Base-by-base conservation (phyloP, 2,888 invertebrate genomes). In the Lepidonotus clava region DNA sequence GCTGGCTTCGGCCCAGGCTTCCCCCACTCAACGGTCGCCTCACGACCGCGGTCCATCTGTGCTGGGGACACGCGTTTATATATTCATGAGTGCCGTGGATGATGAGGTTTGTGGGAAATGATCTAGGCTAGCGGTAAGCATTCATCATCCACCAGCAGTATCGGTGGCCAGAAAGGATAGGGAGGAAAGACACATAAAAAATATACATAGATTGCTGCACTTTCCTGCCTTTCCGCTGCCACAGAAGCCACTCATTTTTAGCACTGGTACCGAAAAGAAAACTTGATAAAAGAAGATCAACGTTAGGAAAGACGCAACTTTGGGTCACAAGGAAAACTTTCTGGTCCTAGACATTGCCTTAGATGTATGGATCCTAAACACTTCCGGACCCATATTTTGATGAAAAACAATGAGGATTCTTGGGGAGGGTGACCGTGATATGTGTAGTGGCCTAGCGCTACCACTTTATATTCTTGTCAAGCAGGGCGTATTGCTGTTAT, bases 21-120 rank as follows among this genome's bases (percentile, higher is more conserved):
- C 80, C 21, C 46, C 80, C 41, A 80, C 80, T 80, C 80, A 21
- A 34, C 80, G 41, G 46, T 80, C 80, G 41, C 46, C 80, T 80
- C 80, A 80, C 80, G 80, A 41, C 80, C 51, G 71, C 38, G 71
- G 71, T 71, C 71, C 71, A 71, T 71, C 71, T 71, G 71, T 71
- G 38, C 41, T 11, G 80, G 66, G 80, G 80, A 80, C 80, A 41
- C 80, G 51, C 51, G 80, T 40, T 71, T 80, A 80, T 41, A 80
- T 80, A 80, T 80, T 80, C 80, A 80, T 80, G 80, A 80, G 24
- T 5, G 18, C 14, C 32, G 41, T 1, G 51, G 80, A 71, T 71
- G 71, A 71, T 71, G 71, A 71, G 71, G 71, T 71, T 71, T 71
- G 80, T 80, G 80, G 80, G 46, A 80, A 80, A 80, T 80, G 80